Evolutionary conservation across 1,140 invertebrate genomes (phyloP), one percentile per base, ranked within the genome.

Genomic region (Kradibia gibbosae): DNA sequence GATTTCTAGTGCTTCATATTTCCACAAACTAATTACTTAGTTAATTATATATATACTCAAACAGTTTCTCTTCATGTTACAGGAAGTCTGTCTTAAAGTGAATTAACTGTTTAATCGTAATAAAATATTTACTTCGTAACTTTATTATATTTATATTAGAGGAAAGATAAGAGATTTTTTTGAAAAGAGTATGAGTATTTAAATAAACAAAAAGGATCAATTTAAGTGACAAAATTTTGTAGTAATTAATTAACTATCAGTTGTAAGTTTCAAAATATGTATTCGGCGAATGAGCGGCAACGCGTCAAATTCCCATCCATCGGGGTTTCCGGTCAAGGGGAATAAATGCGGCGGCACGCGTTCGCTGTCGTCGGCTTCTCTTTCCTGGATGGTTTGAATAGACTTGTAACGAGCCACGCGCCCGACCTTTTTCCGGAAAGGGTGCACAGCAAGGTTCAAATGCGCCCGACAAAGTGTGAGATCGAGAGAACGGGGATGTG

Each of bases 381-480:
- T 87, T 88, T 90, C 88, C 86, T 86, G 88, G 86, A 88, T 86
- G n/a, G 87, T 90, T 88, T 91, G 90, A 91, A 91, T 91, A 89
- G 90, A 90, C 87, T 91, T 91, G 89, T 91, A 91, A 91, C 89
- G 89, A 91, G 89, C 87, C 85, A 86, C 85, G 70, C 78, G 73
- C 60, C 28, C 87, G 86, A 84, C 84, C 83, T 84, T 84, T 84
- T 82, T 78, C 74, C 74, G 65, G 74, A 82, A 73, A 79, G 70
- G 73, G 74, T 45, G 17, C 34, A 50, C 34, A 13, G 62, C 45
- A 4, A 78, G 60, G 72, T 82, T 62, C 78, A 85, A 72, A 28
- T 28, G 79, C 81, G 80, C 1, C 20, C 25, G 78, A 81, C 67
- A 80, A 84, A 85, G 82, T 74, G 85, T n/a, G 81, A 75, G 67